These are phyloP conservation scores for Cettia cetti DNA, from an alignment of 2,113 vertebrate species.

Conservation along the genomic window DNA sequence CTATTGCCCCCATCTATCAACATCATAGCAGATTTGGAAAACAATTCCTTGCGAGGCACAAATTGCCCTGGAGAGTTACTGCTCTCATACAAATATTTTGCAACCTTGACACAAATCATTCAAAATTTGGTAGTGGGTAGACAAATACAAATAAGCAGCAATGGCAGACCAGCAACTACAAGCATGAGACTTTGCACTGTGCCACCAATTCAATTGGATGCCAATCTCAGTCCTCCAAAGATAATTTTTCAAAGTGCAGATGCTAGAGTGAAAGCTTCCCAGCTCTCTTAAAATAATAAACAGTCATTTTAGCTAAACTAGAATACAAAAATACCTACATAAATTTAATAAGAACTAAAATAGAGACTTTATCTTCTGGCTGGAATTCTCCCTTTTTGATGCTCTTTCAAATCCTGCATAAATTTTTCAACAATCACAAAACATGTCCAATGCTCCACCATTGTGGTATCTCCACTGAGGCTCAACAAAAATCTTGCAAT, in stretches of 20 bases:
- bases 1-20: neutral
- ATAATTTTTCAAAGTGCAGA: neutral
- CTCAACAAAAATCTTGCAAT: neutral
- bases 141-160: neutral
- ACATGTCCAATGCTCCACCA: neutral
- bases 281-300: neutral
- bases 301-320: neutral
- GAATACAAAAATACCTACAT: neutral
- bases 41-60: neutral
- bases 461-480: neutral
- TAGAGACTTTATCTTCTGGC: neutral
- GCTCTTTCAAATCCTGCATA: neutral
- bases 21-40: neutral
- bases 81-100: neutral
- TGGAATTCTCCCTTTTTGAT: neutral
- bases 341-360: neutral
- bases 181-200: neutral
- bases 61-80: neutral
- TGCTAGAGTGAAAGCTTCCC: neutral
- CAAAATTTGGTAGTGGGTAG: neutral
- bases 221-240: neutral
- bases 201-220: neutral
- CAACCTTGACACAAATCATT: neutral
- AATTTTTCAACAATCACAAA: neutral
- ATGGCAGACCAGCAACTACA: neutral